A percentile compares a stretch with the other conserved stretches of the same genome.
phyloP scores from a whole-genome alignment of 2,888 invertebrate genomes.

The Ophion obscuratus region DNA sequence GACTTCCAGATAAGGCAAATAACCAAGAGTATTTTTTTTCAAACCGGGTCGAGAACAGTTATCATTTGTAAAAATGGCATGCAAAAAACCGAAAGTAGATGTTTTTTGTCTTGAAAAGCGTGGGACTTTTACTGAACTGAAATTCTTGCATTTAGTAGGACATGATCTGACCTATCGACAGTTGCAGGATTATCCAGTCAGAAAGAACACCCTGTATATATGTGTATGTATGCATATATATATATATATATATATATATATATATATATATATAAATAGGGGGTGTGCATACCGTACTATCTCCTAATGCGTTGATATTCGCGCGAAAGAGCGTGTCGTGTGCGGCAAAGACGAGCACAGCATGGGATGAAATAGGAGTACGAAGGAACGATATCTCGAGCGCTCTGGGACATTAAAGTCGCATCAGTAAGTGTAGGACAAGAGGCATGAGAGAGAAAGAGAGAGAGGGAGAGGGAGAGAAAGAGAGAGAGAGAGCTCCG shows the following conservation, averaged over 20 bases:
- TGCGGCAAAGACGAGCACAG: slow-evolving; percentile 17
- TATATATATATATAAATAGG: no score
- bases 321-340: slow-evolving; percentile 35
- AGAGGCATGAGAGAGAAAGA: slow-evolving; percentile 7
- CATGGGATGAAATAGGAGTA: slow-evolving; percentile 30
- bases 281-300: slow-evolving; percentile 25
- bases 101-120: no score
- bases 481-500: slow-evolving; percentile 15
- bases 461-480: background rate
- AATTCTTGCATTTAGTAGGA: background rate
- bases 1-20: no score
- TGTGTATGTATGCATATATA: no score
- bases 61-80: no score
- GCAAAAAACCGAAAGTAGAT: no score
- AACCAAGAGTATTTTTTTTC: no score
- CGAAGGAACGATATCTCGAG: slow-evolving; percentile 53
- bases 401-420: slow-evolving; percentile 63
- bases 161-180: no score
- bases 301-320: slow-evolving; percentile 56
- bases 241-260: no score
- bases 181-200: no score
- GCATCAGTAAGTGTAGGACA: slow-evolving; percentile 42
- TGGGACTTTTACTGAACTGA: background rate
- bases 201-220: no score
- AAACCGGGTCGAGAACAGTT: no score